Base-by-base conservation (phyloP, 2,113 vertebrate species). In the Drymodes brunneopygia region DNA sequence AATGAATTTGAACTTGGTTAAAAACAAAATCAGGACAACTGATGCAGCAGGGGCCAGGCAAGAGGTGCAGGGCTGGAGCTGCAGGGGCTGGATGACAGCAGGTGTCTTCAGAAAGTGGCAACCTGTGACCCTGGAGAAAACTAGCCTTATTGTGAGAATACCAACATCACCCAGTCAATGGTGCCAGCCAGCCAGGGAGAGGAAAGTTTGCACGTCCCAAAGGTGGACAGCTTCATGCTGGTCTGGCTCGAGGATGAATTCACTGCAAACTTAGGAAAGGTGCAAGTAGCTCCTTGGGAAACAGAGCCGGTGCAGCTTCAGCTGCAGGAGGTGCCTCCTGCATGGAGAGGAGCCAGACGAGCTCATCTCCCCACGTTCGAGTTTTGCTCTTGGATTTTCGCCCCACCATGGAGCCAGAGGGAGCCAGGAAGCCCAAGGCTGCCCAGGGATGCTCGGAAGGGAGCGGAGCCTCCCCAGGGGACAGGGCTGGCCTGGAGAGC, bases 231-330 rank as follows among this genome's bases (percentile, higher is more conserved):
- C 40, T 81, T 75, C 2, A 0, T 44, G 62, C 20, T 61, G 62
- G 5, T 51, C n/a, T 64, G 48, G 12, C 4, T 40, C 18, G 38
- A 40, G 35, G 60, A 42, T 27, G 65, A 54, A 47, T 67, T 71
- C 22, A 7, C 53, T 33, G 27, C 40, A 6, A 8, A 35, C 25
- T 17, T 9, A 33, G 36, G 62, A 88, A 24, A n/a, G 4, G 44
- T 2, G 5, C 72, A 12, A 19, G 73, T 8, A 60, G 15, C 33
- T 64, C 38, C 15, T 38, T 9, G 81, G n/a, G 11, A 23, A 36
- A 28, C 21, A n/a, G 15, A 35, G 12, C 0, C 0, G 2, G 24
- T 3, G 24, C 2, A 6, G 27, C 33, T 61, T 28, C 65, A 47
- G 35, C 24, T 44, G 44, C 73, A 19, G 57, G 23, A 70, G 21